A percentile compares a stretch with the other conserved stretches of the same genome.
These are phyloP conservation scores for Calameuta filiformis DNA, from an alignment of 2,888 invertebrate genomes.

Conservation along the genomic window DNA sequence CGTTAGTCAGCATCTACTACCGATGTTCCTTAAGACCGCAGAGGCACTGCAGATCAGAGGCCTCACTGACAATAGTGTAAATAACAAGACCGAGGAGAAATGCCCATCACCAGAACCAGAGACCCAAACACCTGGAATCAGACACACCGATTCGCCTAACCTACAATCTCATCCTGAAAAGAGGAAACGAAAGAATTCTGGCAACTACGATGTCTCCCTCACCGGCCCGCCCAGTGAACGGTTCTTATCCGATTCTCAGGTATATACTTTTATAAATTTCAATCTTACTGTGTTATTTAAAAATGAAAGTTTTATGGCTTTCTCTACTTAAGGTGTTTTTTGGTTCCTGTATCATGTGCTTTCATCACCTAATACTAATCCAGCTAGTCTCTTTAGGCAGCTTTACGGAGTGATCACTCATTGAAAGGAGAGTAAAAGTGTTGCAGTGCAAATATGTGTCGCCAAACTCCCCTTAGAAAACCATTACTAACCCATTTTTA, in stretches of 20 bases:
- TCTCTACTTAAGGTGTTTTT: conserved; percentile 1
- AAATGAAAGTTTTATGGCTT: too few relatives aligned
- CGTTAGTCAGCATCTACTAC: conserved; percentile 90
- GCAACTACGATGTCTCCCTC: conserved; percentile 75
- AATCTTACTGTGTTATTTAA: too few relatives aligned
- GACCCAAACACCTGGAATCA: conserved; percentile 44
- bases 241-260: conserved; percentile 77
- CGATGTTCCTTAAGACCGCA: conserved; percentile 91
- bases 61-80: conserved; percentile 86
- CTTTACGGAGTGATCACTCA: too few relatives aligned
- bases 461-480: too few relatives aligned
- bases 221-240: conserved; percentile 74
- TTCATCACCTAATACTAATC: neutral
- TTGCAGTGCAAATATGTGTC: too few relatives aligned
- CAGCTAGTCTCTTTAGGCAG: too few relatives aligned
- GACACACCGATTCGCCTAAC: conserved; percentile 58
- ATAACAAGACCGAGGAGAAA: conserved; percentile 61
- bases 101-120: conserved; percentile 60
- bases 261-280: conserved; percentile 50
- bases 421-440: too few relatives aligned
- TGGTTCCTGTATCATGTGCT: conserved; percentile 12
- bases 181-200: conserved; percentile 75
- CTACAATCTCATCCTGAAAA: conserved; percentile 66
- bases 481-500: neutral
- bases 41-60: conserved; percentile 92